Percentiles rank a stretch among this genome's conserved stretches.
These are phyloP conservation scores for Eupithecia subfuscata DNA, from an alignment of 2,888 invertebrate species.

Conservation along the genomic window DNA sequence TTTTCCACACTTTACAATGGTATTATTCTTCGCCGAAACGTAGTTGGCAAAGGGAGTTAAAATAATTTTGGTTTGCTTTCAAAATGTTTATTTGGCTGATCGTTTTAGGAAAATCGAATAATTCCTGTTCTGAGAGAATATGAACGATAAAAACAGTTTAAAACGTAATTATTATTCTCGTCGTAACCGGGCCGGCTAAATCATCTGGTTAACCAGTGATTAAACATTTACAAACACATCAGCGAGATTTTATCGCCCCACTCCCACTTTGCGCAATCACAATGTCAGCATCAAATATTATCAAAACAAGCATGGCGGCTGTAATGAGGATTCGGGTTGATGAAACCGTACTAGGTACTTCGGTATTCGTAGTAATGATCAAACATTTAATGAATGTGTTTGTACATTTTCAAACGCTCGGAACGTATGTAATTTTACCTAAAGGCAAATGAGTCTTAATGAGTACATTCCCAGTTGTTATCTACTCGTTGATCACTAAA, in stretches of 20 bases:
- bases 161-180: background rate
- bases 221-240: constrained; percentile 11
- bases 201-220: constrained; percentile 1
- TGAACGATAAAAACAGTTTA: background rate
- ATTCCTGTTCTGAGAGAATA: background rate
- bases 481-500: background rate
- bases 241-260: background rate
- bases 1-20: background rate
- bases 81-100: background rate
- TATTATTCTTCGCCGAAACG: background rate
- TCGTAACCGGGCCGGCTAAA: background rate
- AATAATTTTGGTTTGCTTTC: background rate
- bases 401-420: background rate
- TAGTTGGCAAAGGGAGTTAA: background rate
- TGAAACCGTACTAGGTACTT: constrained; percentile 3
- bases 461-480: background rate
- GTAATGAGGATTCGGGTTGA: constrained; percentile 1
- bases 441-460: background rate
- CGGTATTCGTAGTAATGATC: constrained; percentile 1
- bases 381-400: background rate
- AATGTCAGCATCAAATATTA: constrained; percentile 12
- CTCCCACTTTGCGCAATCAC: constrained; percentile 4
- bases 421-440: background rate
- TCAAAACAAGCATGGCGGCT: constrained; percentile 7
- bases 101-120: background rate